These are phyloP conservation scores for Coelopa pilipes DNA, from an alignment of 2,888 invertebrate species.

Conservation along the genomic window DNA sequence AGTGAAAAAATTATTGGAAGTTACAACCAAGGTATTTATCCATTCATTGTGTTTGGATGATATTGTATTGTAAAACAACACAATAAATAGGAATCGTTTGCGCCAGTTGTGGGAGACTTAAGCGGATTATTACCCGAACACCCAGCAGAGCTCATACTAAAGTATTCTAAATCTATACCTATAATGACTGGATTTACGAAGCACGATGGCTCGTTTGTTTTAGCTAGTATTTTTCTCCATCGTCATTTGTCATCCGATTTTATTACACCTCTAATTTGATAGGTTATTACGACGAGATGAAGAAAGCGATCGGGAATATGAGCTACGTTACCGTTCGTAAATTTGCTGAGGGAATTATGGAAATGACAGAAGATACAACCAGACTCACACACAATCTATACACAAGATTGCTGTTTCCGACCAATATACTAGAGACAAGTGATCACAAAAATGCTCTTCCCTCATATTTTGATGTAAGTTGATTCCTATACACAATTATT, in stretches of 20 bases:
- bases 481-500: too few relatives aligned
- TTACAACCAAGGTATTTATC: constrained; percentile 42
- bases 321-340: constrained; percentile 52
- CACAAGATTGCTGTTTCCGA: constrained; percentile 64
- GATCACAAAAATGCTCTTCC: constrained; percentile 66
- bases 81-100: constrained; percentile 49
- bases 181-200: constrained; percentile 68
- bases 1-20: constrained; percentile 52
- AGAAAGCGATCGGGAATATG: constrained; percentile 38
- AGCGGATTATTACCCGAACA: constrained; percentile 52
- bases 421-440: constrained; percentile 58
- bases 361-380: constrained; percentile 48
- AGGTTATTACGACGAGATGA: constrained; percentile 49
- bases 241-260: background rate
- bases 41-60: background rate
- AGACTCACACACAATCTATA: constrained; percentile 60
- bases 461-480: constrained; percentile 68
- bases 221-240: constrained; percentile 66
- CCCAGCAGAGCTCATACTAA: constrained; percentile 51
- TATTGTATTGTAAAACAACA: constrained; percentile 4
- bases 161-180: constrained; percentile 54
- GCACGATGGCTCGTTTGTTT: constrained; percentile 67
- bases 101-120: constrained; percentile 53
- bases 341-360: constrained; percentile 49
- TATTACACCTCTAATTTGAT: too few relatives aligned